Conservation (phyloP, 2,797 vertebrate genomes). For the Sebastes matsubarae region DNA sequence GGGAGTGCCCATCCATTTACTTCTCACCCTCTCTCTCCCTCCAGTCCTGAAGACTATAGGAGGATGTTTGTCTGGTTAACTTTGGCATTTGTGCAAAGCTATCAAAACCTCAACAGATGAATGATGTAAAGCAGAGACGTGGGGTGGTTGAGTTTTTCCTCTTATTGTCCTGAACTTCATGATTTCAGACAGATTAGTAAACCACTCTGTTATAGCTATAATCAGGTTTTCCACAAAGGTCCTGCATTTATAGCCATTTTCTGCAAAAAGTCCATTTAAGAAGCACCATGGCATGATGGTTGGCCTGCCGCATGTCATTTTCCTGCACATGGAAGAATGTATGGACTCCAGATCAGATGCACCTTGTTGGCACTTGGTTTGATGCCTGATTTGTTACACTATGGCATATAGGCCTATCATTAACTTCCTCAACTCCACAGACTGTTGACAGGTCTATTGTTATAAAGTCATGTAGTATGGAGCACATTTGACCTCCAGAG, state of each 20-base stretch:
- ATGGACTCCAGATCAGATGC: slow-evolving; percentile 8
- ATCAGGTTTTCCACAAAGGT: slow-evolving; percentile 16
- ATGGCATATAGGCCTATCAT: background rate
- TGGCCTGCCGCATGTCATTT: background rate
- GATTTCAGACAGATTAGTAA: slow-evolving; percentile 33
- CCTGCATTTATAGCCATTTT: slow-evolving; percentile 1
- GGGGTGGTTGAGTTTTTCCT: background rate
- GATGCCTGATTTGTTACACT: slow-evolving; percentile 23
- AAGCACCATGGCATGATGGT: background rate
- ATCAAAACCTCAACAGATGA: slow-evolving; percentile 36
- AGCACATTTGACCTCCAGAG: background rate
- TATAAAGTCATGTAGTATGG: background rate
- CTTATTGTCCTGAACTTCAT: slow-evolving; percentile 33
- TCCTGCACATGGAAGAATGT: background rate
- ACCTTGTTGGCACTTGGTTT: slow-evolving; percentile 16
- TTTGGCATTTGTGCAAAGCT: slow-evolving; percentile 16
- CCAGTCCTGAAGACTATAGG: slow-evolving; percentile 19
- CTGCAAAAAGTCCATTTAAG: background rate
- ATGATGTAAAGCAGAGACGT: slow-evolving; percentile 24
- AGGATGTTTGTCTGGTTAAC: slow-evolving; percentile 56
- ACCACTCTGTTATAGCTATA: slow-evolving; percentile 12
- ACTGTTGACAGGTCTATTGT: background rate
- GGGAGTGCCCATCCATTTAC: slow-evolving; percentile 55
- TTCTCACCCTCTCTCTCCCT: slow-evolving; percentile 32
- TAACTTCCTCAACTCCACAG: background rate